Evolutionary conservation across 2,113 vertebrate genomes (phyloP).

Genomic region (Uropsilus gracilis): DNA sequence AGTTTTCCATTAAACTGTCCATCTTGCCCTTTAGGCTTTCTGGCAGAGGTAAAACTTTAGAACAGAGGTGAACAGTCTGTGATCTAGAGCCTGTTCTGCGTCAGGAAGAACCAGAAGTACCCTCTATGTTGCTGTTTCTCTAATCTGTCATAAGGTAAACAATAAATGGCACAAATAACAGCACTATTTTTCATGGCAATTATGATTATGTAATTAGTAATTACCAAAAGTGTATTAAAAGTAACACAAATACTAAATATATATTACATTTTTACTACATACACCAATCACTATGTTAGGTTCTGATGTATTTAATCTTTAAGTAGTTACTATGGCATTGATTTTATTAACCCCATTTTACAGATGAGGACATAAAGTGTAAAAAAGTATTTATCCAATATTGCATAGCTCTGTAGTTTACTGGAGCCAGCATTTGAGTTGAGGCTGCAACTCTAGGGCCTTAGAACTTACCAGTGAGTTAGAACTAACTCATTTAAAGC

Average conservation of each 20-base stretch:
- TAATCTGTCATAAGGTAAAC: background rate
- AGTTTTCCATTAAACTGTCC: background rate
- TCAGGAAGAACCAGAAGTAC: background rate
- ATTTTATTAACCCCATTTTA: background rate
- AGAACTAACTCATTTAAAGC: background rate
- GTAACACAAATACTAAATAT: background rate
- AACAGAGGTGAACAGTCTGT: background rate
- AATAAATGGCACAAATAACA: background rate
- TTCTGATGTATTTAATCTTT: background rate
- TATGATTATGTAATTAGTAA: background rate
- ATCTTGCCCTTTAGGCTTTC: background rate
- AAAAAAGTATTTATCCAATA: background rate
- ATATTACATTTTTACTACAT: background rate
- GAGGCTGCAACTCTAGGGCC: background rate
- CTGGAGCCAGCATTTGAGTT: background rate
- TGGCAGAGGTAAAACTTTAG: background rate
- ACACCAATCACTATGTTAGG: background rate
- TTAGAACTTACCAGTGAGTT: background rate
- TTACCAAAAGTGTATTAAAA: conserved; percentile 2
- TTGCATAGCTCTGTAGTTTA: background rate
- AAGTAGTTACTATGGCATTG: background rate
- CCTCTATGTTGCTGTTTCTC: background rate
- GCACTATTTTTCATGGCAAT: background rate
- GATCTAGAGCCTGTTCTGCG: background rate
- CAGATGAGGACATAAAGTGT: background rate